phyloP scores from a whole-genome alignment of 2,888 invertebrate species.

The Himalopsyche tibetana region DNA sequence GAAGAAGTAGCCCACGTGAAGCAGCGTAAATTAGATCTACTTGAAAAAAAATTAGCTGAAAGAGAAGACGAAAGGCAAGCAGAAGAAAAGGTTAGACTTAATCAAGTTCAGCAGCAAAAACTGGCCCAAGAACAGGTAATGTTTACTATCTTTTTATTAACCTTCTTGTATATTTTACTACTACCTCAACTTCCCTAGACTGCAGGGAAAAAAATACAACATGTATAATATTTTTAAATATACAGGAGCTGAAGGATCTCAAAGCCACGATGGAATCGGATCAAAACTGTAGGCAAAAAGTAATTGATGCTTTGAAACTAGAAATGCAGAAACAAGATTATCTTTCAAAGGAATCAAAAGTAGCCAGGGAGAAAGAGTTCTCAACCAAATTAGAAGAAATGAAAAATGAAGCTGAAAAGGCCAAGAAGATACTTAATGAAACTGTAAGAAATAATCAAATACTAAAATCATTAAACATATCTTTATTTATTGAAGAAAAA shows the following conservation, averaged over 20 bases:
- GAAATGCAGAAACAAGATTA: conserved; percentile 72
- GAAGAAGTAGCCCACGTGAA: conserved; percentile 76
- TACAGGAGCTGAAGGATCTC: conserved; percentile 71
- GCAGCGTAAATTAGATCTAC: conserved; percentile 74
- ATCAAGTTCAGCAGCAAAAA: conserved; percentile 72
- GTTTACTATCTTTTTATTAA: conserved; percentile 7
- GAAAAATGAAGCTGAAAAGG: conserved; percentile 72
- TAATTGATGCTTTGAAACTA: conserved; percentile 59
- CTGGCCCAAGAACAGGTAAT: conserved; percentile 74
- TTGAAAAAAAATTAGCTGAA: conserved; percentile 74
- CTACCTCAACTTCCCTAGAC: background rate
- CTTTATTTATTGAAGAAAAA: no score
- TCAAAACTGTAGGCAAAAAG: conserved; percentile 68
- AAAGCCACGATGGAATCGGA: conserved; percentile 71
- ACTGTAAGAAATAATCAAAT: conserved; percentile 68
- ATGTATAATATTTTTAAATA: background rate
- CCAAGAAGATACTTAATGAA: conserved; percentile 71
- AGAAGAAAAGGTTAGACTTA: conserved; percentile 65
- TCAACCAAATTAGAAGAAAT: conserved; percentile 71
- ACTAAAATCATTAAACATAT: background rate
- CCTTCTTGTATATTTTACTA: background rate
- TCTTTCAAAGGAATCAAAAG: conserved; percentile 72
- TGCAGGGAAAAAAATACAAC: background rate
- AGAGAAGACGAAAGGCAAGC: conserved; percentile 47
- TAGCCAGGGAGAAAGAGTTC: conserved; percentile 70